Evolutionary conservation across 2,113 vertebrate species (phyloP), one percentile per base, ranked within the genome.

Genomic region (Mohoua ochrocephala): DNA sequence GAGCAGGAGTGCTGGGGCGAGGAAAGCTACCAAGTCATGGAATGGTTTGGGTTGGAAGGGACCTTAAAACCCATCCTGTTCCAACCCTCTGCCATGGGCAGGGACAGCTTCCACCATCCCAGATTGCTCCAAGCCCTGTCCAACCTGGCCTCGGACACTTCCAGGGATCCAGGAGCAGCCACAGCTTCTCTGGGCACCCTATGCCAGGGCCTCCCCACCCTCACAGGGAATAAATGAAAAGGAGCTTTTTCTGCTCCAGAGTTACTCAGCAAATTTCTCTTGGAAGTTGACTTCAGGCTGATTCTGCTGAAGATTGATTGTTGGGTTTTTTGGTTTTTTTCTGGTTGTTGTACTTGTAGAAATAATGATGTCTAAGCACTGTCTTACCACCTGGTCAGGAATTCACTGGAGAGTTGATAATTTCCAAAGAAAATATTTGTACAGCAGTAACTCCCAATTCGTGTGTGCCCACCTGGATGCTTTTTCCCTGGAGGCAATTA

Each of bases 61-160:
- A 27, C n/a, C 9, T 60, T 3, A 39, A 37, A 60, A 1, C 0
- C 0, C 45, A 74, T 3, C 33, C 33, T 12, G 11, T 26, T 0
- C 23, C 69, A 30, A 17, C 13, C 5, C 18, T 35, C 26, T 39
- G 33, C 33, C 44, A 9, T 30, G 86, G 26, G 23, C 52, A 67
- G 60, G 69, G 45, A 45, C 39, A n/a, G 30, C 37, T 75, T 0
- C 53, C 61, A 45, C 28, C 4, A 0, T 5, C 23, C 60, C 69
- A 75, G 77, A 20, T 0, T 59, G 53, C 39, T 53, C 61, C 45
- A 2, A 60, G 19, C 60, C 45, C 53, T 0, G 0, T 59, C 52
- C 60, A 82, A 0, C 39, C n/a, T 54, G 61, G 24, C 54, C 41
- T 82, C 1, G 61, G 39, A 1, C 70, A 61, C 41, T 75, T 1